Conservation (phyloP, 30 jellyfish, hydroid and myxozoan species). For the Turritopsis dohrnii region DNA sequence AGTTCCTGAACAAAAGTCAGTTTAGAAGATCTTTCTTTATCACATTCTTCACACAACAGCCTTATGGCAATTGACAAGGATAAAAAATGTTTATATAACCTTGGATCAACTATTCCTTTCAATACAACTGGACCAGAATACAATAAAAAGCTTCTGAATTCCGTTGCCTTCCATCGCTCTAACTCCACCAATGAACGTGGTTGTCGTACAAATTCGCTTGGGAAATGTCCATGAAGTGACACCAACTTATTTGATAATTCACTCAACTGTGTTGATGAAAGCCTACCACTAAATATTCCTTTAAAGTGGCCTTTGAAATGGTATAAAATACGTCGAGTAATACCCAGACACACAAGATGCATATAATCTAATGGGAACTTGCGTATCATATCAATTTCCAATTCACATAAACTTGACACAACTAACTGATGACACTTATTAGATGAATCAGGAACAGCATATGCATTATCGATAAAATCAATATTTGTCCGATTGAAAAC, state of each 20-base stretch:
- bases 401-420: background rate
- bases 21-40: conserved; percentile 10
- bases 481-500: background rate
- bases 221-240: conserved; percentile 31
- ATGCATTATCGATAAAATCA: background rate
- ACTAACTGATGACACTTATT: background rate
- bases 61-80: conserved; percentile 31
- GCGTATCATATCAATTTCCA: conserved; percentile 15
- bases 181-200: conserved; percentile 38
- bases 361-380: background rate
- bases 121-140: conserved; percentile 47
- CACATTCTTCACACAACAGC: conserved; percentile 31
- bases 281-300: conserved; percentile 28
- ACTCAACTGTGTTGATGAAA: conserved; percentile 24
- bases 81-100: conserved; percentile 26
- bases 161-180: conserved; percentile 67
- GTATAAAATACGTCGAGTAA: conserved; percentile 7
- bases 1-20: conserved; percentile 37
- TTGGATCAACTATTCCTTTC: conserved; percentile 18
- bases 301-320: conserved; percentile 23
- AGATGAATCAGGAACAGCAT: background rate
- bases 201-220: conserved; percentile 46
- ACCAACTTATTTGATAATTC: conserved; percentile 32
- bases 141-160: conserved; percentile 46
- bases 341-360: conserved; percentile 4